A percentile compares a stretch with the other conserved stretches of the same genome.
Evolutionary conservation across 2,888 invertebrate species (phyloP).

Genomic region (Dichetophora obliterata): DNA sequence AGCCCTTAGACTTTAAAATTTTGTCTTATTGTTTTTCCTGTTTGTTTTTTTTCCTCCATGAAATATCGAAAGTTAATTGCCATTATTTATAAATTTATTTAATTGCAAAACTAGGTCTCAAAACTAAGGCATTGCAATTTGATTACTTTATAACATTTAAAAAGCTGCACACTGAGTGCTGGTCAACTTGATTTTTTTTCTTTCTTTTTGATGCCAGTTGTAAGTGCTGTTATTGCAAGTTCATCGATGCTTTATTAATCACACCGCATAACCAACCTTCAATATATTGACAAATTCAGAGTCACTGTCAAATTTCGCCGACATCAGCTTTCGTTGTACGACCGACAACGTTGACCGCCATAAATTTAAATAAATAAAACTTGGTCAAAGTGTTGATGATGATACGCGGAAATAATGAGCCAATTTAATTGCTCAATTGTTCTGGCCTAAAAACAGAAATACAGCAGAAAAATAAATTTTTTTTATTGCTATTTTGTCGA

Average conservation of each 20-base stretch:
- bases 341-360: neutral
- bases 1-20: too few relatives aligned
- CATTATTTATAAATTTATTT: too few relatives aligned
- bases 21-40: too few relatives aligned
- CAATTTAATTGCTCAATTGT: neutral
- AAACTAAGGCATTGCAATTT: too few relatives aligned
- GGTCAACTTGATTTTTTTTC: too few relatives aligned
- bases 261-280: constrained; percentile 23
- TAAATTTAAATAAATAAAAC: neutral
- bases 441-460: constrained; percentile 5
- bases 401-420: constrained; percentile 23
- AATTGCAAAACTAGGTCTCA: too few relatives aligned
- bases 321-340: constrained; percentile 22
- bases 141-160: too few relatives aligned
- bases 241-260: neutral
- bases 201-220: neutral
- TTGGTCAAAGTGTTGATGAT: neutral
- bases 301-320: constrained; percentile 48
- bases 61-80: too few relatives aligned
- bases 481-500: constrained; percentile 27
- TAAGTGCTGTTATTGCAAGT: neutral
- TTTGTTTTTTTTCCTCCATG: too few relatives aligned
- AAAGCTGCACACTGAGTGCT: too few relatives aligned
- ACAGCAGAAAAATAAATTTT: neutral
- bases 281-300: constrained; percentile 31